phyloP scores from a whole-genome alignment of 2,888 invertebrate genomes.

The Anticlea derivata region DNA sequence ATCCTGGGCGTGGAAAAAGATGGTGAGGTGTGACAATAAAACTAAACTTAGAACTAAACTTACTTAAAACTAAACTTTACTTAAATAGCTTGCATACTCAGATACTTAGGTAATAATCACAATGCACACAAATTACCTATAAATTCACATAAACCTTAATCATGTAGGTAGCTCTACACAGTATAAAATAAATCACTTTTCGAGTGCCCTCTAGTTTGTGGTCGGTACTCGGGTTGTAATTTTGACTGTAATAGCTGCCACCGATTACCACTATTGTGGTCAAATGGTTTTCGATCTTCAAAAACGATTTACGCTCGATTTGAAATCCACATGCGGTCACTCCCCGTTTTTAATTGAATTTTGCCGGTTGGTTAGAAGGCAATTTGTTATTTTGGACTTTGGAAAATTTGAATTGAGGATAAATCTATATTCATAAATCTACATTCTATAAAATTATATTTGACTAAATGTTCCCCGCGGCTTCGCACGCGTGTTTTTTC shows the following conservation, averaged over 20 bases:
- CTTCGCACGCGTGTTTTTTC: no score
- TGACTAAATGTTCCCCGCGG: no score
- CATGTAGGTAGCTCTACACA: background rate
- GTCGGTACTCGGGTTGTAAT: slow-evolving; percentile 47
- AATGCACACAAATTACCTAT: no score
- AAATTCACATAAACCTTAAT: no score
- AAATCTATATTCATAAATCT: no score
- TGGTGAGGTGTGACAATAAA: no score
- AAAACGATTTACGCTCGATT: slow-evolving; percentile 60
- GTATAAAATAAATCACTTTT: slow-evolving; percentile 10
- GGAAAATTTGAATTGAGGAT: slow-evolving; percentile 11
- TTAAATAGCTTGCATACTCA: no score
- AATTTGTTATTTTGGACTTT: slow-evolving; percentile 25
- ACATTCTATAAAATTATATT: no score
- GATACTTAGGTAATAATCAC: no score
- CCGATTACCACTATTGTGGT: slow-evolving; percentile 66
- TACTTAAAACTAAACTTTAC: no score
- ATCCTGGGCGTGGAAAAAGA: no score
- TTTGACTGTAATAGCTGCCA: slow-evolving; percentile 44
- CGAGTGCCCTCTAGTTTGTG: slow-evolving; percentile 23
- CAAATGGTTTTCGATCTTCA: slow-evolving; percentile 62
- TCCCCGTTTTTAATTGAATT: slow-evolving; percentile 49
- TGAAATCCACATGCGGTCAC: slow-evolving; percentile 46
- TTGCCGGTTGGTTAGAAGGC: slow-evolving; percentile 35
- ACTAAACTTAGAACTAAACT: no score